A percentile compares a stretch with the other conserved stretches of the same genome.
Evolutionary conservation across 2,888 invertebrate species (phyloP).

Genomic region (Resseliella maxima): DNA sequence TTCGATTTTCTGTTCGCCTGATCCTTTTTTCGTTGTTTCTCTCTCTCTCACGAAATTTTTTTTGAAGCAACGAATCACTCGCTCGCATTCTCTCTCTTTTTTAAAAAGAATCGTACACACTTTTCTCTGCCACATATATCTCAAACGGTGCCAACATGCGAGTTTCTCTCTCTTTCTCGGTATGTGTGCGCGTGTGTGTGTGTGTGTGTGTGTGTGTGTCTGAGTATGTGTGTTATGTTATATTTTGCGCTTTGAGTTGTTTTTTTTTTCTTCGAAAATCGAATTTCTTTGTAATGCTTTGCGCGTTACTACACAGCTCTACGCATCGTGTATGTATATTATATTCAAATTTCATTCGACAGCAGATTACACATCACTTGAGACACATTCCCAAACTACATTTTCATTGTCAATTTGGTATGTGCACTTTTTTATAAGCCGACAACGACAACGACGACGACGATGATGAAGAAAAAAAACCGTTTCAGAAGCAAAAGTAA

Average conservation of each 20-base stretch:
- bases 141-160: too few relatives aligned
- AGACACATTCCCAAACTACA: constrained; percentile 15
- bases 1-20: constrained; percentile 16
- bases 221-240: too few relatives aligned
- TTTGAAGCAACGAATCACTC: neutral
- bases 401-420: neutral
- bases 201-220: too few relatives aligned
- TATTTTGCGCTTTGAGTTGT: too few relatives aligned
- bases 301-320: neutral
- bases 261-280: too few relatives aligned
- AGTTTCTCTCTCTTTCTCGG: too few relatives aligned
- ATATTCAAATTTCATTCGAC: neutral
- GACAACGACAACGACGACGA: neutral
- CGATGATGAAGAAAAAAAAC: neutral
- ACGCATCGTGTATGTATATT: neutral
- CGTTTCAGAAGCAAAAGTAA: too few relatives aligned
- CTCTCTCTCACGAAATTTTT: constrained; percentile 48
- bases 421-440: neutral
- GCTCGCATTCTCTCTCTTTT: neutral
- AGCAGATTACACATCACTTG: constrained; percentile 50
- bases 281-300: too few relatives aligned
- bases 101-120: neutral
- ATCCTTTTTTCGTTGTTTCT: constrained; percentile 41
- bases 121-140: too few relatives aligned
- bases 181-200: too few relatives aligned